Conservation (phyloP, 2,888 invertebrate species). For the Erebia ligea region DNA sequence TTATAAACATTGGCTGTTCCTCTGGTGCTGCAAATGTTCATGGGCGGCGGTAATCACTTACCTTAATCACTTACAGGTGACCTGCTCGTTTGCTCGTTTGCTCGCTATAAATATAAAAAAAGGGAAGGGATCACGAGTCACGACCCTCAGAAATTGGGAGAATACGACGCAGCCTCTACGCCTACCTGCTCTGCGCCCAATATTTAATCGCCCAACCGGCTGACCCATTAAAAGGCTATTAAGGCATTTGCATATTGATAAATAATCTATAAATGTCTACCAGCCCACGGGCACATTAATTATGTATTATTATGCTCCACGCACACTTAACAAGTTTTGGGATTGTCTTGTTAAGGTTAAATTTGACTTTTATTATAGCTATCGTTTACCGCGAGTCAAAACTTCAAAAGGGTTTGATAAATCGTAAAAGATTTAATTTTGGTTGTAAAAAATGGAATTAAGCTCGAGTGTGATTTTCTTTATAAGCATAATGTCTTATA, state of each 20-base stretch:
- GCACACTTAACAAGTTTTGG: constrained; percentile 34
- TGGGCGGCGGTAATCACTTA: no score
- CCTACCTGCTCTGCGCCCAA: constrained; percentile 44
- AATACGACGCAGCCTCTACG: constrained; percentile 27
- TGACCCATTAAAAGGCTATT: constrained; percentile 75
- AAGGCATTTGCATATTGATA: constrained; percentile 74
- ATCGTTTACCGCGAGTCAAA: constrained; percentile 4
- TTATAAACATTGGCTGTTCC: no score
- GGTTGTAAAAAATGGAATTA: not conserved
- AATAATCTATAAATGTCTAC: constrained; percentile 66
- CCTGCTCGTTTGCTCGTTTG: no score
- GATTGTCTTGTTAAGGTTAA: constrained; percentile 36
- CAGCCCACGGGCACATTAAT: constrained; percentile 63
- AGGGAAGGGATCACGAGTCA: no score
- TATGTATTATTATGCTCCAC: constrained; percentile 43
- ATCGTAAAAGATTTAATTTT: not conserved
- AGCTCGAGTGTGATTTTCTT: not conserved
- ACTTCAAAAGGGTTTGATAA: not conserved
- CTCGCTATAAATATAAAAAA: no score
- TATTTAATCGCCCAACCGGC: constrained; percentile 64
- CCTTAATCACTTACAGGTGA: no score
- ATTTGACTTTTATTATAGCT: constrained; percentile 34
- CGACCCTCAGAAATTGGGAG: no score
- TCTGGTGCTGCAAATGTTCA: no score
- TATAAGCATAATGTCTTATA: no score